Conservation (phyloP, 2,113 vertebrate species). For the Sterrhoptilus dennistouni region DNA sequence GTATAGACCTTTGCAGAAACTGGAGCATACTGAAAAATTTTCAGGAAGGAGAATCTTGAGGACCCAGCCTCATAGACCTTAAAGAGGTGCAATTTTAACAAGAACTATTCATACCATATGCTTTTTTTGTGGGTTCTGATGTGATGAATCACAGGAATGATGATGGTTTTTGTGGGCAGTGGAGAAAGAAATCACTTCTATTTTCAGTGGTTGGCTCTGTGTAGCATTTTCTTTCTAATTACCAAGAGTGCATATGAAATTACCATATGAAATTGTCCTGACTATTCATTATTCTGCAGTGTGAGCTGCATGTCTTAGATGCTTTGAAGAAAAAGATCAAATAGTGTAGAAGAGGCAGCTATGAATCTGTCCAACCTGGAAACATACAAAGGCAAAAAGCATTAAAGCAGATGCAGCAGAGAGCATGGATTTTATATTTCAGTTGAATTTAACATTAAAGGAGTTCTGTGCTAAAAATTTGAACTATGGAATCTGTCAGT, state of each 20-base stretch:
- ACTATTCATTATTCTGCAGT: background rate
- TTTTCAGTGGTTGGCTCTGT: background rate
- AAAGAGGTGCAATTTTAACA: background rate
- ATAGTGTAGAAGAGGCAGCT: background rate
- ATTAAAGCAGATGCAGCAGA: background rate
- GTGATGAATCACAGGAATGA: background rate
- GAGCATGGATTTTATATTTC: background rate
- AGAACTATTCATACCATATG: background rate
- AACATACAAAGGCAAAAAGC: background rate
- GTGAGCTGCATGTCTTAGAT: background rate
- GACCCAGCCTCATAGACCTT: background rate
- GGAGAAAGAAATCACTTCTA: background rate
- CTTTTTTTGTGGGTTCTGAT: background rate
- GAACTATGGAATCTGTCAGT: background rate
- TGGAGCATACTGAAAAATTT: background rate
- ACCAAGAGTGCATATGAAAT: background rate
- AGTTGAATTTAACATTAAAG: background rate
- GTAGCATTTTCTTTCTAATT: background rate
- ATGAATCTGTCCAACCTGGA: background rate
- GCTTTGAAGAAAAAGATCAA: background rate
- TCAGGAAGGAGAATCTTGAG: background rate
- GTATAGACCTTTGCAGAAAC: background rate
- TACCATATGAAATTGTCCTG: background rate
- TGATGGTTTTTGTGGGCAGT: background rate
- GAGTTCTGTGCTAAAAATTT: background rate